Percentiles rank a stretch among this genome's conserved stretches.
Evolutionary conservation across 2,113 vertebrate genomes (phyloP).

Genomic region (Pachypanchax playfairii): DNA sequence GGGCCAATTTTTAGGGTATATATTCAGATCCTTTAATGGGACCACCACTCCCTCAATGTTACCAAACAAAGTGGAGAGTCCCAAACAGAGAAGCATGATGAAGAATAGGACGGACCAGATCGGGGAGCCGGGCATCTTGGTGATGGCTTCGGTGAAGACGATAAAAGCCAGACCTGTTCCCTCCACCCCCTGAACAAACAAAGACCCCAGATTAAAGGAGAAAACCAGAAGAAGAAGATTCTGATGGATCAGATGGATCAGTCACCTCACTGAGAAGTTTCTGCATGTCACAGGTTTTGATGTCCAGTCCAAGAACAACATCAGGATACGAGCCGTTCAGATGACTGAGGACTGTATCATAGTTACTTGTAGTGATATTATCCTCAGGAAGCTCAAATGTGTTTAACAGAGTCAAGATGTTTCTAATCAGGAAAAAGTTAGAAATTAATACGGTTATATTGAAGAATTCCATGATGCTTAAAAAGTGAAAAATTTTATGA

Average conservation of each 20-base stretch:
- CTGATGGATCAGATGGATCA: too few species aligned
- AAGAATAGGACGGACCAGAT: constrained; percentile 94
- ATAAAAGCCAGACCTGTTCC: constrained; percentile 94
- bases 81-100: constrained; percentile 91
- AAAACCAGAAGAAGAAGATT: not conserved
- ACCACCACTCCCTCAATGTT: constrained; percentile 90
- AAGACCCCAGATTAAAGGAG: not conserved
- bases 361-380: constrained; percentile 61
- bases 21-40: constrained; percentile 84
- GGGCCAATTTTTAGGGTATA: constrained; percentile 83
- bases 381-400: constrained; percentile 63
- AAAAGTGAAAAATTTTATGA: too few species aligned
- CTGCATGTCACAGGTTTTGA: constrained; percentile 59
- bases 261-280: constrained; percentile 68
- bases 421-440: constrained; percentile 53
- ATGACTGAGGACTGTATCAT: constrained; percentile 21
- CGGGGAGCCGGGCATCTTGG: constrained; percentile 88
- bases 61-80: constrained; percentile 91
- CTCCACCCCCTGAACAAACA: constrained; percentile 85
- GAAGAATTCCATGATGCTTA: too few species aligned
- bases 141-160: constrained; percentile 94
- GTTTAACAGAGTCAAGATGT: constrained; percentile 66
- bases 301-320: constrained; percentile 39
- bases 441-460: too few species aligned
- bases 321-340: constrained; percentile 58